phyloP scores from a whole-genome alignment of 1,140 invertebrate genomes.

The Microvelia longipes region DNA sequence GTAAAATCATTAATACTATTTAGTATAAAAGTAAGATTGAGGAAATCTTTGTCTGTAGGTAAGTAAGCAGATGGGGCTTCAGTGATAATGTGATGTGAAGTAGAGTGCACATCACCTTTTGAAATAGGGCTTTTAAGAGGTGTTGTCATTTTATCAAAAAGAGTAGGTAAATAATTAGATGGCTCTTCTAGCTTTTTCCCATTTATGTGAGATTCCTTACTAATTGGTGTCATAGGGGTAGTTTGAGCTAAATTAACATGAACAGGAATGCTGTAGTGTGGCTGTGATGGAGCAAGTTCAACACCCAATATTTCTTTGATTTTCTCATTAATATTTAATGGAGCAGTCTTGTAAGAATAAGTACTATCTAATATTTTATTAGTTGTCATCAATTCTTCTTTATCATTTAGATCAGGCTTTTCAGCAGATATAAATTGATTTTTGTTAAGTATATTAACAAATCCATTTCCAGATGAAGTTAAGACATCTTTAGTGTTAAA shows the following conservation, averaged over 20 bases:
- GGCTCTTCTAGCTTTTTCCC: not conserved
- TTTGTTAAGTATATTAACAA: not conserved
- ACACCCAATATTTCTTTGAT: no score
- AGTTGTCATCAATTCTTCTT: no score
- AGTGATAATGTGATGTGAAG: not conserved
- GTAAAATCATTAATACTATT: conserved; percentile 1
- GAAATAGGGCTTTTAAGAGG: not conserved
- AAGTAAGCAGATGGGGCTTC: not conserved
- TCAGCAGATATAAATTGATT: not conserved
- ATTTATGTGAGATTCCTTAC: not conserved
- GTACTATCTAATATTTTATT: no score
- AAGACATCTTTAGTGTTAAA: no score
- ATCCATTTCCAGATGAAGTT: no score
- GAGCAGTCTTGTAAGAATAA: no score
- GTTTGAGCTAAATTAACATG: no score
- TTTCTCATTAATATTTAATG: no score
- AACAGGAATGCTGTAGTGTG: no score
- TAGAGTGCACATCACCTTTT: not conserved
- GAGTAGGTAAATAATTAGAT: not conserved
- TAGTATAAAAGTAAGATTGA: not conserved
- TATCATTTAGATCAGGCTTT: no score
- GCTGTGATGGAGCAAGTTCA: no score
- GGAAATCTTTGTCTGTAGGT: not conserved
- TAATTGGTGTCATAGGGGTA: not conserved
- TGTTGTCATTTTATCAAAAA: not conserved